These are phyloP conservation scores for Microtus pennsylvanicus DNA, from an alignment of 2,113 vertebrate genomes.

Conservation along the genomic window DNA sequence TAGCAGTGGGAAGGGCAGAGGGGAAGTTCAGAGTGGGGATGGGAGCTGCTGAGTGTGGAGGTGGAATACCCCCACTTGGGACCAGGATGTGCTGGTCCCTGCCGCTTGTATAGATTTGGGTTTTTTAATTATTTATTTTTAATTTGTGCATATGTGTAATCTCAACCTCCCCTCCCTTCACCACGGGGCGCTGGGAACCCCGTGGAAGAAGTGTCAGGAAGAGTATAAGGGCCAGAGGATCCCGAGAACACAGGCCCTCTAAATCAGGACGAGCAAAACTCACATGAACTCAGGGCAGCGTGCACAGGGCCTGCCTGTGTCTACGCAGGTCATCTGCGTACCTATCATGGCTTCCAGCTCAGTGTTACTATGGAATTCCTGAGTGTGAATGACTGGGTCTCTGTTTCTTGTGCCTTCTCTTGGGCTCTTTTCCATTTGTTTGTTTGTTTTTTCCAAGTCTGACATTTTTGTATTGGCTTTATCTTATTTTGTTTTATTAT, in stretches of 20 bases:
- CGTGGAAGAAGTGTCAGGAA: neutral
- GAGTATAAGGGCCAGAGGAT: neutral
- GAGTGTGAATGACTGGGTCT: neutral
- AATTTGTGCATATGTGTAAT: neutral
- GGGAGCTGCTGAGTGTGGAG: neutral
- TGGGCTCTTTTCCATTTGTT: neutral
- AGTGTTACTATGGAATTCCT: neutral
- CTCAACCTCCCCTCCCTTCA: neutral
- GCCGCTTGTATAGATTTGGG: neutral
- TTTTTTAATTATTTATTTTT: neutral
- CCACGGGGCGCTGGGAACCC: neutral
- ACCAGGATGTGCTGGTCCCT: neutral
- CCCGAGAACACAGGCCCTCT: neutral
- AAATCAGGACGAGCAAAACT: neutral
- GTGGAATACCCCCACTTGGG: no score
- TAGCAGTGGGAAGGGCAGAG: neutral
- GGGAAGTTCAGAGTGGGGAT: neutral
- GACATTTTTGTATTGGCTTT: neutral
- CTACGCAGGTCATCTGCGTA: neutral
- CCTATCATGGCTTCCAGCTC: no score
- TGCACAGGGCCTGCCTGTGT: no score
- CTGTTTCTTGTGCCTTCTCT: neutral
- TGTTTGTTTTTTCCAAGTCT: neutral
- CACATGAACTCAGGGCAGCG: neutral
- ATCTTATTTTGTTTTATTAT: neutral